phyloP scores from a whole-genome alignment of 1,140 invertebrate species.

The Nilaparvata lugens region DNA sequence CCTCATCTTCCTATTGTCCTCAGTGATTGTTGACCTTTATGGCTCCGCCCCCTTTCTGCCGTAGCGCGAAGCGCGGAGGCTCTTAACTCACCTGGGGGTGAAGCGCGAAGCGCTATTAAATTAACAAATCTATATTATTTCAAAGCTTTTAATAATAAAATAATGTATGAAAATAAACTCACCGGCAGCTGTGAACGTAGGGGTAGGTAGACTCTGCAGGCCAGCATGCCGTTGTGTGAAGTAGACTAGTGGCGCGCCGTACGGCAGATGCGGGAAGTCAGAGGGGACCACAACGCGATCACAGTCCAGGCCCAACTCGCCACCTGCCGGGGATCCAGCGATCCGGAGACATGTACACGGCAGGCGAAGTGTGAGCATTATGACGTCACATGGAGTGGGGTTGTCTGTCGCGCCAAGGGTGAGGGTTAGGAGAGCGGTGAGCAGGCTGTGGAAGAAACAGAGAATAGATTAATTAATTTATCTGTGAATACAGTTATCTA shows the following conservation, averaged over 20 bases:
- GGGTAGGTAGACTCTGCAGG: constrained; percentile 65
- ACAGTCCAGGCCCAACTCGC: constrained; percentile 54
- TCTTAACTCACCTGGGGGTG: too few relatives aligned
- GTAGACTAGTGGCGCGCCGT: constrained; percentile 59
- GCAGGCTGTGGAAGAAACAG: neutral
- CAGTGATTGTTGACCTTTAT: too few relatives aligned
- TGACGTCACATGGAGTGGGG: constrained; percentile 18
- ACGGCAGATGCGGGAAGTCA: constrained; percentile 61
- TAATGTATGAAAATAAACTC: constrained; percentile 9
- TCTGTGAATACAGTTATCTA: neutral
- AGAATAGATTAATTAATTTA: neutral
- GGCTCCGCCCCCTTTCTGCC: too few relatives aligned
- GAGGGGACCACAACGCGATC: constrained; percentile 69
- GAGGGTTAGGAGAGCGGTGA: neutral
- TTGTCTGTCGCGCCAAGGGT: neutral
- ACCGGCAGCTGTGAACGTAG: constrained; percentile 40
- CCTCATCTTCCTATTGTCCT: too few relatives aligned
- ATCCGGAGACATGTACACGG: constrained; percentile 23
- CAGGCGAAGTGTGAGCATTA: constrained; percentile 21
- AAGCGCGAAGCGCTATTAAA: too few relatives aligned
- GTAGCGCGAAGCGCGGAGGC: too few relatives aligned
- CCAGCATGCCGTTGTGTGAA: constrained; percentile 69
- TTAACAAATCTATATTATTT: too few relatives aligned
- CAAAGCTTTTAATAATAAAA: too few relatives aligned
- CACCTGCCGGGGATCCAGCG: neutral